Base-by-base conservation (phyloP, 2,888 invertebrate genomes). In the Chouioia cunea region DNA sequence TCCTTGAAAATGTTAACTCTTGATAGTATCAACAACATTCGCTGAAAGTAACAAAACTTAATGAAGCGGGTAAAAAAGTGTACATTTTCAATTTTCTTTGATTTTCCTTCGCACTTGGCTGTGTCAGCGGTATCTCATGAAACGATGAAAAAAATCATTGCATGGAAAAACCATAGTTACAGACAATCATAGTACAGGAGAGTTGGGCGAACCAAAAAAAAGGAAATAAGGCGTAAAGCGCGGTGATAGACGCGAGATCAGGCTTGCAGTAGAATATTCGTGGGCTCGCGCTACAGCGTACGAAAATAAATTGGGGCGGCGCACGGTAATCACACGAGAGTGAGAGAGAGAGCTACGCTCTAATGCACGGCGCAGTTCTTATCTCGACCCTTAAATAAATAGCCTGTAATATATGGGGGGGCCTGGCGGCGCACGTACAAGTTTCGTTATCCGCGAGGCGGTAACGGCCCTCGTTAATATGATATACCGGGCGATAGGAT, bases 391-490 rank as follows among this genome's bases (percentile, higher is more conserved):
- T 76, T 75, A 76, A 77, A 76, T 76, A 76, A 77, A 76, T 77
- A 76, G 74, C 74, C 74, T 62, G 70, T 73, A 72, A 73, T 73
- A 67, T 70, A 73, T 73, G 73, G 66, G 52, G 4, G 18, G 22
- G 20, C 64, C 64, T 18, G 63, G 12, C 20, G 36, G 46, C n/a
- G 50, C 4, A 18, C 12, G 50, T 18, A 14, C 54, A 62, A 74
- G 71, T 75, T 69, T 74, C 76, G 74, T 77, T 71, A 76, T 76
- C 74, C 73, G 70, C 70, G 73, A 73, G 75, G 72, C 73, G 76
- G 74, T 76, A 77, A 77, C 77, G 77, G 77, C 69, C 64, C 76
- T 77, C 76, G 76, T 79, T 78, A 78, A 78, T 77, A 77, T 77
- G 78, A 78, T 79, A 77, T 77, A 77, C 74, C 75, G 74, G 62